These are phyloP conservation scores for Anseranas semipalmata DNA, from an alignment of 2,113 vertebrate species.

Conservation along the genomic window DNA sequence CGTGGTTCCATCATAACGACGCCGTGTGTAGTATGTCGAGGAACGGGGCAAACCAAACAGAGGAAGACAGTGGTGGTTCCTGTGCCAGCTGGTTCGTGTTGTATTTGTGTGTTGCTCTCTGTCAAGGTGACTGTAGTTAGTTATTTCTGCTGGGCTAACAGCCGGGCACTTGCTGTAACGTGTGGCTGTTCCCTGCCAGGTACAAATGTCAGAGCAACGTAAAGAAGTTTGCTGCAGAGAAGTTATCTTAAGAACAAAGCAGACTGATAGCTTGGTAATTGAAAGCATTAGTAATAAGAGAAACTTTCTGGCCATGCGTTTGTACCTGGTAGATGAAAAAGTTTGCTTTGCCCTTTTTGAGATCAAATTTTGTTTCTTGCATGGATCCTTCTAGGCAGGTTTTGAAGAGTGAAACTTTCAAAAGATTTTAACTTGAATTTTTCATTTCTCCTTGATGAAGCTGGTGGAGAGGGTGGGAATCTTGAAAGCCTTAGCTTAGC, in stretches of 20 bases:
- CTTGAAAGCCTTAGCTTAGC: not conserved
- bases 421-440: not conserved
- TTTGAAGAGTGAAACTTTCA: not conserved
- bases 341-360: not conserved
- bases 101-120: not conserved
- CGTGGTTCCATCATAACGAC: constrained; percentile 86
- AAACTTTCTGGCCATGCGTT: not conserved
- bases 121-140: fast-evolving
- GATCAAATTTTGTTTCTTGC: not conserved
- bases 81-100: constrained; percentile 90
- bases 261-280: not conserved
- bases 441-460: not conserved
- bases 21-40: constrained; percentile 86
- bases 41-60: constrained; percentile 92
- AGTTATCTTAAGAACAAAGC: not conserved
- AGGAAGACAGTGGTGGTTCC: constrained; percentile 90
- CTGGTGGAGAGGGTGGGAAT: not conserved
- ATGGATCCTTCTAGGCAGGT: not conserved
- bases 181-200: not conserved
- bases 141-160: not conserved
- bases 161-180: not conserved
- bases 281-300: not conserved
- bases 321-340: not conserved
- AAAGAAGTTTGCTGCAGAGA: not conserved
- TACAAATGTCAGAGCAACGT: fast-evolving